These are phyloP conservation scores for Okapia johnstoni DNA, from an alignment of 2,113 vertebrate species.

Conservation along the genomic window DNA sequence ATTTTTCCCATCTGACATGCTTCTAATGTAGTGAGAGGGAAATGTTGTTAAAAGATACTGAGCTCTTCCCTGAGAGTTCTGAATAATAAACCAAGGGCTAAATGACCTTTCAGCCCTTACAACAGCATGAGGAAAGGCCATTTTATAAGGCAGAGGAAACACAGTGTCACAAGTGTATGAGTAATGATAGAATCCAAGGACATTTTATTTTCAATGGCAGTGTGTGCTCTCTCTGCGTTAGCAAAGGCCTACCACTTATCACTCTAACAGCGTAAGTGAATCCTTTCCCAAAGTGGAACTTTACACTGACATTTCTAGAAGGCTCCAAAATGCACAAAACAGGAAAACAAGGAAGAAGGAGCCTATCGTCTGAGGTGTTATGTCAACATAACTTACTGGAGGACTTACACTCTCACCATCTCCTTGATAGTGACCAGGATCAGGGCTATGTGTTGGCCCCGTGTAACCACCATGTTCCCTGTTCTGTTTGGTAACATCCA, in stretches of 20 bases:
- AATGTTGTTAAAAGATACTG: conserved; percentile 24
- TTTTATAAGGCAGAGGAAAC: conserved; percentile 53
- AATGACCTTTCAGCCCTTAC: conserved; percentile 54
- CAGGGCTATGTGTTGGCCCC: neutral
- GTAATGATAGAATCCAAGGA: conserved; percentile 68
- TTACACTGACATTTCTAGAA: conserved; percentile 62
- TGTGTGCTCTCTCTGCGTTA: conserved; percentile 40
- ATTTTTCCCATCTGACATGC: neutral
- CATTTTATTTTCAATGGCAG: conserved; percentile 56
- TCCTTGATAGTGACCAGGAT: neutral
- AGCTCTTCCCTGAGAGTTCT: conserved; percentile 49
- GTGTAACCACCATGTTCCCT: neutral
- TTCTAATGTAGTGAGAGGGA: neutral
- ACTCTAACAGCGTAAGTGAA: conserved; percentile 67
- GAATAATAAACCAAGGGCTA: conserved; percentile 48
- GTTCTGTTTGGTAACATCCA: neutral
- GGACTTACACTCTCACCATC: neutral
- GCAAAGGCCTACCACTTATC: conserved; percentile 64
- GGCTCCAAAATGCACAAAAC: conserved; percentile 48
- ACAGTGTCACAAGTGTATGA: conserved; percentile 41
- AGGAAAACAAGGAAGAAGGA: conserved; percentile 52
- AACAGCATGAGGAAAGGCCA: conserved; percentile 39
- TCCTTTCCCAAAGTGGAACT: conserved; percentile 62
- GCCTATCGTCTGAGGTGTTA: neutral
- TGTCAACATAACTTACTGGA: conserved; percentile 11